These are phyloP conservation scores for Actinostola sp. DNA, from an alignment of 92 coral and sea anemone species.

Conservation along the genomic window DNA sequence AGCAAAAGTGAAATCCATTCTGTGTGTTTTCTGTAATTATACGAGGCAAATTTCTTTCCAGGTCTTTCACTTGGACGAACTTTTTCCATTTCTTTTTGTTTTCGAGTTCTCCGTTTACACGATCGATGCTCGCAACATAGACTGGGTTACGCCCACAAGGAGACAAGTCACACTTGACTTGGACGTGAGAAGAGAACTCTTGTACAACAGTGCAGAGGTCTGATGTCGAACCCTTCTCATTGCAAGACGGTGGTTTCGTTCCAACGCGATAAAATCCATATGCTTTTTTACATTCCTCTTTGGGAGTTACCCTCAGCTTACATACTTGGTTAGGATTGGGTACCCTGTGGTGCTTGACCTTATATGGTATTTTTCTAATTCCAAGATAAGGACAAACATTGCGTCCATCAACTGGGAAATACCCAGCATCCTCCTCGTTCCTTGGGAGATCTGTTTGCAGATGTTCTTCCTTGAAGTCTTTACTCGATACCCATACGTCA, in stretches of 20 bases:
- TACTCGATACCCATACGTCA: too few species aligned
- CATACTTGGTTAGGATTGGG: neutral
- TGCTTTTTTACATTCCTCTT: constrained; percentile 54
- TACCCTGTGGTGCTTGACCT: neutral
- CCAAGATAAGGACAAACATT: constrained; percentile 46
- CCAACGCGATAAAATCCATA: constrained; percentile 22
- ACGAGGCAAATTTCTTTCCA: constrained; percentile 36
- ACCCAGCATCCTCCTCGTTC: constrained; percentile 7
- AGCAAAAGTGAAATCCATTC: constrained; percentile 64
- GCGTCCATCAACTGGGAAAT: constrained; percentile 42
- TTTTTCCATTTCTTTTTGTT: constrained; percentile 38
- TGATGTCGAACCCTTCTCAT: constrained; percentile 15
- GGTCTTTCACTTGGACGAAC: constrained; percentile 20
- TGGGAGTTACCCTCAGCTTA: constrained; percentile 17
- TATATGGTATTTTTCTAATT: constrained; percentile 38
- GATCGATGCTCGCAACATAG: constrained; percentile 53
- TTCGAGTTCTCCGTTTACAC: constrained; percentile 46
- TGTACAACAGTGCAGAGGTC: constrained; percentile 36
- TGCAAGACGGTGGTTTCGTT: constrained; percentile 32
- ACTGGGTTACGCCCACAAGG: constrained; percentile 56
- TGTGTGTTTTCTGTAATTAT: constrained; percentile 29
- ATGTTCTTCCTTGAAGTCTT: too few species aligned
- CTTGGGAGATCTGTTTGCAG: too few species aligned
- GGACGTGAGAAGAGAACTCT: constrained; percentile 17
- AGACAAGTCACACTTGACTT: constrained; percentile 41